Evolutionary conservation across 2,797 vertebrate species (phyloP).

Genomic region (Holocentrus rufus): DNA sequence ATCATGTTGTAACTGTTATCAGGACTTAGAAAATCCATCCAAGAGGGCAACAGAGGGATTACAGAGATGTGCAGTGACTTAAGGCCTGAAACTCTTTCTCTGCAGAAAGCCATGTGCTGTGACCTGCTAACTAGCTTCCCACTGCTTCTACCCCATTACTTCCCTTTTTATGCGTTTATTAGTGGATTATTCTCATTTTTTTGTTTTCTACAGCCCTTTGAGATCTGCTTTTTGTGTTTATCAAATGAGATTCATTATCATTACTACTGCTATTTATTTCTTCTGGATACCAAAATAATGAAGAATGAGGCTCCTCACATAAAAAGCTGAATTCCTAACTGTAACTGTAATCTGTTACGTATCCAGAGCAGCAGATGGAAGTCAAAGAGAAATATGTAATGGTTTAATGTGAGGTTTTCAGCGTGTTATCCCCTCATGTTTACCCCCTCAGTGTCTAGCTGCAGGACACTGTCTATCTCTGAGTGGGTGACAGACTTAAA

Average conservation of each 20-base stretch:
- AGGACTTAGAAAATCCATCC: constrained; percentile 38
- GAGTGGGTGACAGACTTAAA: constrained; percentile 65
- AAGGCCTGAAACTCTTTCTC: constrained; percentile 46
- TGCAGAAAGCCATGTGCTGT: constrained; percentile 49
- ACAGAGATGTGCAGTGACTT: constrained; percentile 56
- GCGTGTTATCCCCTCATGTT: constrained; percentile 60
- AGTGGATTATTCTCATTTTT: background rate
- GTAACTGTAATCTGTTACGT: constrained; percentile 4
- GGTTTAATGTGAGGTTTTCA: constrained; percentile 44
- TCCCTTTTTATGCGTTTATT: constrained; percentile 38
- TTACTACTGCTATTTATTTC: too few relatives aligned
- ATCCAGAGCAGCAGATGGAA: constrained; percentile 34
- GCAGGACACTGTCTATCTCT: constrained; percentile 66
- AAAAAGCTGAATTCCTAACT: too few relatives aligned
- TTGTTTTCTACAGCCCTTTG: constrained; percentile 38
- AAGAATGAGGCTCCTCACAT: constrained; percentile 15
- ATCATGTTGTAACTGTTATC: constrained; percentile 39
- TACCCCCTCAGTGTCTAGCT: constrained; percentile 54
- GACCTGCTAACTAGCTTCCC: constrained; percentile 54
- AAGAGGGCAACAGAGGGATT: constrained; percentile 49
- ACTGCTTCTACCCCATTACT: constrained; percentile 44
- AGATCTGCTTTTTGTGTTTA: constrained; percentile 6
- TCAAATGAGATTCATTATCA: too few relatives aligned
- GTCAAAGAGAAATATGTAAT: constrained; percentile 41
- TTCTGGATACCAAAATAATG: constrained; percentile 13